Conservation (phyloP, 2,888 invertebrate species). For the Ectemnius continuus region DNA sequence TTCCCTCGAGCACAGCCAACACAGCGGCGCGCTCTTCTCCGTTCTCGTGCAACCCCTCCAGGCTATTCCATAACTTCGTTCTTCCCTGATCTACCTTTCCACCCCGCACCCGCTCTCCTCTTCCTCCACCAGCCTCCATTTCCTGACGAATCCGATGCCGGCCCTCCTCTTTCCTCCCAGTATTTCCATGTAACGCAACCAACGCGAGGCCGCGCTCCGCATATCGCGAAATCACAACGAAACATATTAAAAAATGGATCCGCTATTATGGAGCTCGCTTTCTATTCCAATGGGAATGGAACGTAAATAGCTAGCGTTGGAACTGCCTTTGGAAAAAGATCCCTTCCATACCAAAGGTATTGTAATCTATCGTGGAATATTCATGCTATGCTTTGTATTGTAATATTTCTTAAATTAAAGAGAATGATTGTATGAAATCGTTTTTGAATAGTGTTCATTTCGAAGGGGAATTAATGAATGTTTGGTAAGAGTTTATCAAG, state of each 20-base stretch:
- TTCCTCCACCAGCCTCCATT: no score
- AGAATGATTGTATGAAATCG: no score
- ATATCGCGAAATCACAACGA: slow-evolving; percentile 63
- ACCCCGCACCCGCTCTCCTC: no score
- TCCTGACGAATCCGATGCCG: slow-evolving; percentile 10
- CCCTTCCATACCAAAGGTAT: no score
- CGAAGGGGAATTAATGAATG: no score
- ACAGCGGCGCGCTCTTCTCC: slow-evolving; percentile 46
- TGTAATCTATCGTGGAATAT: no score
- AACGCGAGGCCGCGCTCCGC: slow-evolving; percentile 28
- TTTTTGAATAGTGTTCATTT: no score
- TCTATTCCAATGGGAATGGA: not conserved
- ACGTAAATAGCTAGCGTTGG: no score
- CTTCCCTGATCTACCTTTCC: slow-evolving; percentile 36
- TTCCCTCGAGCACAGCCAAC: slow-evolving; percentile 27
- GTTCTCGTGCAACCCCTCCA: slow-evolving; percentile 47
- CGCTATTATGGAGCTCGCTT: not conserved
- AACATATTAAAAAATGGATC: slow-evolving; percentile 15
- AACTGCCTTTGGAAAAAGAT: no score
- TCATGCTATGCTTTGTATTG: no score
- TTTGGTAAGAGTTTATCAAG: no score
- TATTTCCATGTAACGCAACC: slow-evolving; percentile 29
- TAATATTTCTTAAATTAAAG: no score
- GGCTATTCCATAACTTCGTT: slow-evolving; percentile 60
- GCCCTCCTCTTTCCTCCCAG: slow-evolving; percentile 44